A percentile compares a stretch with the other conserved stretches of the same genome.
Evolutionary conservation across 2,113 vertebrate species (phyloP).

Genomic region (Eleginops maclovinus): DNA sequence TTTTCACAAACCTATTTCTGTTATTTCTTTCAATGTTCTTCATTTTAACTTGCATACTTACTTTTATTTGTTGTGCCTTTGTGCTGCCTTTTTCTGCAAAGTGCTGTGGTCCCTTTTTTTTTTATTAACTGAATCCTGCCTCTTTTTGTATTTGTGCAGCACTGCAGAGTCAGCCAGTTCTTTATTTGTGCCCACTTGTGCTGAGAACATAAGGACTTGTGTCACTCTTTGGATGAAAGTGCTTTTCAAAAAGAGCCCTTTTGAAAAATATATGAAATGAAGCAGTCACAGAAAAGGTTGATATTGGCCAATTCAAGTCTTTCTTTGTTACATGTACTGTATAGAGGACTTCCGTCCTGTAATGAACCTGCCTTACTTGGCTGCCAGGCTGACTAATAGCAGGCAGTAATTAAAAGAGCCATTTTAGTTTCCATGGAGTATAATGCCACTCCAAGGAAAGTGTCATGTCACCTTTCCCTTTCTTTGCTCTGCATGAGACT

Average conservation of each 20-base stretch:
- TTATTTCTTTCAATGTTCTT: too few relatives aligned
- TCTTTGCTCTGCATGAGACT: not conserved
- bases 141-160: not conserved
- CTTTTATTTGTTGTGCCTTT: too few relatives aligned
- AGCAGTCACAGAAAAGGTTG: not conserved
- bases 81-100: not conserved
- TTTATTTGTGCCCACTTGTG: constrained; percentile 11
- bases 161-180: not conserved
- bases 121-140: not conserved
- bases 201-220: not conserved
- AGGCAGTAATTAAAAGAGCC: not conserved
- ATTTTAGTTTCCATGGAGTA: not conserved
- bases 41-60: not conserved
- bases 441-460: too few relatives aligned
- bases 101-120: not conserved
- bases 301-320: not conserved
- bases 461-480: not conserved
- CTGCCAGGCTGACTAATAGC: not conserved
- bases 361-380: not conserved
- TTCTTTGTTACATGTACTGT: not conserved
- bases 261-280: constrained; percentile 29
- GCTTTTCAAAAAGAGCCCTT: constrained; percentile 6
- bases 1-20: not conserved
- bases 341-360: not conserved
- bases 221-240: constrained; percentile 25